Evolutionary conservation across 2,888 invertebrate species (phyloP), one percentile per base, ranked within the genome.

Genomic region (Pantelozetes paolii): DNA sequence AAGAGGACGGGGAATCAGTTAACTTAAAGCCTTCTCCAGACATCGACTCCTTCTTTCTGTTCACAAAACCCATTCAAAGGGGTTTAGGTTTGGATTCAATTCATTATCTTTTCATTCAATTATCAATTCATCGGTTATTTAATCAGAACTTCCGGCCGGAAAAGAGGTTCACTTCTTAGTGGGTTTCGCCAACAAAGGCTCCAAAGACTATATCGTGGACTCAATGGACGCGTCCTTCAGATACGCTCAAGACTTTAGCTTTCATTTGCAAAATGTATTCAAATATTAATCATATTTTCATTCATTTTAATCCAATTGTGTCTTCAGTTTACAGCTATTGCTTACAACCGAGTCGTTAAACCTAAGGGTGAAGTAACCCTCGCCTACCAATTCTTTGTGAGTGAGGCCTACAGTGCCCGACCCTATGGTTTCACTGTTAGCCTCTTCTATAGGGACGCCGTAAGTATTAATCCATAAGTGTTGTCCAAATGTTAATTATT

Each of bases 241-340:
- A 79, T 99, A 98, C 82, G 97, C 98, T 11, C 92, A 96, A 90
- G 98, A 99, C 84, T 99, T 94, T 85, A 94, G 90, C 79, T 99
- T 94, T 84, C 92, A 92, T 84, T 95, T 99, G 78, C 97, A 98
- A 84, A 99, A 99, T 85, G 85, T 85, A 79, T 79, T 82, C 79
- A 20, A 74, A 18, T 50, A 36, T 69, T 64, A 30, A 9, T 13
- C 5, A 3, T 28, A 3, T 28, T 59, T 28, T 8, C 9, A 32
- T 64, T 69, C 23, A 40, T 20, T 9, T 40, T 15, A 18, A 30
- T 42, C 13, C 11, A 36, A 40, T 23, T 74, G 28, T 18, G 15
- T 73, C 26, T 81, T 71, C 80, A 85, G 85, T 99, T 98, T 85
- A 94, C 97, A 0, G 90, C 92, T 0, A 86, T 94, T 80, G 88